Percentiles rank a stretch among this genome's conserved stretches.
phyloP scores from a whole-genome alignment of 2,113 vertebrate genomes.

The Tauraco erythrolophus region DNA sequence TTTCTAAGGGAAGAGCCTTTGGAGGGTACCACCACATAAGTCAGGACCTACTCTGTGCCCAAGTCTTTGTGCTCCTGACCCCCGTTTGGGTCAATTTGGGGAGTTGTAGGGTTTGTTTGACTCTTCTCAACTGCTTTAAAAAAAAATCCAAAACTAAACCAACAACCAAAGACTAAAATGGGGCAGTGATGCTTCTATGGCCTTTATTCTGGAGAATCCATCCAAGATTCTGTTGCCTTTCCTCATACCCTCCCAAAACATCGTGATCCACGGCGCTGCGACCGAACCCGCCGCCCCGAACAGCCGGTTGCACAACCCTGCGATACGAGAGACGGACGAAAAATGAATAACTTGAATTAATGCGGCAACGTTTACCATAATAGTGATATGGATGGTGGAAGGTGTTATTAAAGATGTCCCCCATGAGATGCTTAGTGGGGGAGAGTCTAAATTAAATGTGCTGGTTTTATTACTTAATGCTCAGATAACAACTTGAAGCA shows the following conservation, averaged over 20 bases:
- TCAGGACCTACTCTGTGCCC: neutral
- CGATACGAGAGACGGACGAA: neutral
- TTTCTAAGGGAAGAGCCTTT: neutral
- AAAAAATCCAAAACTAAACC: neutral
- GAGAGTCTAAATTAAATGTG: conserved; percentile 39
- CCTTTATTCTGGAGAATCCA: neutral
- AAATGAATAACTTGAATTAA: neutral
- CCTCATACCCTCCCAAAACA: neutral
- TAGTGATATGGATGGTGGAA: neutral
- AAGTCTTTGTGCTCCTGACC: rapidly evolving
- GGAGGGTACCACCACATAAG: rapidly evolving
- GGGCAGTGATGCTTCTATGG: too few relatives aligned
- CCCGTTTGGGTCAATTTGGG: rapidly evolving
- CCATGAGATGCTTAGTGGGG: neutral
- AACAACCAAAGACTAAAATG: rapidly evolving
- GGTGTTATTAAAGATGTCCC: conserved; percentile 26
- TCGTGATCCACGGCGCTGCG: rapidly evolving
- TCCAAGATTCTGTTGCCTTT: rapidly evolving
- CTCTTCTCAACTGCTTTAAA: neutral
- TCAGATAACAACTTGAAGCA: neutral
- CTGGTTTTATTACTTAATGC: conserved; percentile 23
- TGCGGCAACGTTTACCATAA: neutral
- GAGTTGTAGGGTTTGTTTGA: neutral
- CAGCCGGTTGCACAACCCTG: rapidly evolving
- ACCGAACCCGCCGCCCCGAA: rapidly evolving